phyloP scores from a whole-genome alignment of 2,113 vertebrate genomes.

The Conger conger region DNA sequence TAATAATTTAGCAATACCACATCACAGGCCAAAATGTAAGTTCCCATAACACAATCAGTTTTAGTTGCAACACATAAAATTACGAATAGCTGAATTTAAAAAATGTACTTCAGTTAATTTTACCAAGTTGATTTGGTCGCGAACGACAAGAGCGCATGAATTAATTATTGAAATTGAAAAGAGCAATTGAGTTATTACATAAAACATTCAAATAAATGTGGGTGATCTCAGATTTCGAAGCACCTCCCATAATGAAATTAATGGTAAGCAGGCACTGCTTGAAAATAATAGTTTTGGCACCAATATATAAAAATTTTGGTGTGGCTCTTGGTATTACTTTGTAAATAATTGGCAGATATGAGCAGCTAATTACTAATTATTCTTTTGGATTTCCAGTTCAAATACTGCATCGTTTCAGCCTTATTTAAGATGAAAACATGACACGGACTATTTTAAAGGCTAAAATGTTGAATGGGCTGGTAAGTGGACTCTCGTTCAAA shows the following conservation, averaged over 20 bases:
- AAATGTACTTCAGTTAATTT: not conserved
- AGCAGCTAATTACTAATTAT: too few relatives aligned
- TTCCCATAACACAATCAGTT: not conserved
- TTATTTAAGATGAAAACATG: not conserved
- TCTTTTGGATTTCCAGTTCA: too few relatives aligned
- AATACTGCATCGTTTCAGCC: too few relatives aligned
- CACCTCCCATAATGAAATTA: not conserved
- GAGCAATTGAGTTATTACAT: not conserved
- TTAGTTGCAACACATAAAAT: not conserved
- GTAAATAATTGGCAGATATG: too few relatives aligned
- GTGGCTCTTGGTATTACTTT: not conserved
- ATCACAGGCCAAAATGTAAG: not conserved
- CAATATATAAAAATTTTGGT: not conserved
- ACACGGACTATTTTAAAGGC: not conserved
- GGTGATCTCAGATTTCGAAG: not conserved
- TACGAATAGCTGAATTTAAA: too few relatives aligned
- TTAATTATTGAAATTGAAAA: not conserved
- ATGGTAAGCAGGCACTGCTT: not conserved
- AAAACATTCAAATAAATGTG: not conserved
- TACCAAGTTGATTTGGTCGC: not conserved
- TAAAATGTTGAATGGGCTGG: not conserved
- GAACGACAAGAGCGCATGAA: not conserved
- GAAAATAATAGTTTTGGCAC: not conserved
- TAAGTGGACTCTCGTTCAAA: constrained; percentile 8
- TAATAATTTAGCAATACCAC: not conserved